A percentile compares a stretch with the other conserved stretches of the same genome.
phyloP scores from a whole-genome alignment of 1,140 invertebrate species.

The Danaus melanippus region DNA sequence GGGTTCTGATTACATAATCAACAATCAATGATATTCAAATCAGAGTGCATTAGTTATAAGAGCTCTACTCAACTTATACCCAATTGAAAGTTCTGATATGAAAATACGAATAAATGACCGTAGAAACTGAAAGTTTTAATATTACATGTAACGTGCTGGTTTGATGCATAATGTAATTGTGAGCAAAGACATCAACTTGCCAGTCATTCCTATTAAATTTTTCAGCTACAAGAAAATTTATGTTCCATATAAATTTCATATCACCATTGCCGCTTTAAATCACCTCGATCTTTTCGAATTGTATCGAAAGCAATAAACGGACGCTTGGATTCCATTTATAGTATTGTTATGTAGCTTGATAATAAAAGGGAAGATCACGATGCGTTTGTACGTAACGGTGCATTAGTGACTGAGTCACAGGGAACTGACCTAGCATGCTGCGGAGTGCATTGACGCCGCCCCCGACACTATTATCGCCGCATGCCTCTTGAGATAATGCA shows the following conservation, averaged over 20 bases:
- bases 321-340: not conserved
- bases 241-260: too few relatives aligned
- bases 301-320: slow-evolving; percentile 4
- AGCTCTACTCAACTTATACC: too few relatives aligned
- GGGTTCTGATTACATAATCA: slow-evolving; percentile 62
- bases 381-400: slow-evolving; percentile 63
- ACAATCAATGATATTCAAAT: slow-evolving; percentile 59
- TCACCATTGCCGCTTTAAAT: slow-evolving; percentile 26
- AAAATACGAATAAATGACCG: too few relatives aligned
- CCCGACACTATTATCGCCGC: slow-evolving; percentile 56
- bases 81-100: too few relatives aligned
- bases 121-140: too few relatives aligned
- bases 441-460: slow-evolving; percentile 65
- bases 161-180: too few relatives aligned
- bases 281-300: not conserved
- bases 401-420: slow-evolving; percentile 62
- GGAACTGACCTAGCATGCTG: slow-evolving; percentile 70
- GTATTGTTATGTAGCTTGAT: slow-evolving; percentile 3
- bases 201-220: too few relatives aligned
- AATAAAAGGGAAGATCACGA: slow-evolving; percentile 46
- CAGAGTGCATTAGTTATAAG: slow-evolving; percentile 16
- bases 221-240: too few relatives aligned
- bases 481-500: slow-evolving; percentile 66
- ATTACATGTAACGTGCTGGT: too few relatives aligned
- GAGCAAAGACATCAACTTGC: too few relatives aligned